Evolutionary conservation across 2,113 vertebrate species (phyloP).

Genomic region (Caretta caretta): DNA sequence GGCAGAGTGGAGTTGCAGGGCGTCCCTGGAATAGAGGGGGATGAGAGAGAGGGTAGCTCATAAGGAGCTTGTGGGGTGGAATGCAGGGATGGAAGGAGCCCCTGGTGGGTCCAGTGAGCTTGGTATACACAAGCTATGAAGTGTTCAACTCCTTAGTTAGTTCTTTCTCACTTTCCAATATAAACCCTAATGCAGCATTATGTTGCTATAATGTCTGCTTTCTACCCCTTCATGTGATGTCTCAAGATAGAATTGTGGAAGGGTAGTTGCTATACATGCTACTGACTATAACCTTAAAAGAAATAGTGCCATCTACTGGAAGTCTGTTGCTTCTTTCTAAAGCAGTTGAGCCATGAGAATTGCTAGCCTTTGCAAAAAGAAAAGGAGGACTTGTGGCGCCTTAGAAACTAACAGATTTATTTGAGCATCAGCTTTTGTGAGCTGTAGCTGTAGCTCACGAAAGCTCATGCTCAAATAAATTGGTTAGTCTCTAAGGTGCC

Average conservation of each 20-base stretch:
- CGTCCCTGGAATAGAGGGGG: background rate
- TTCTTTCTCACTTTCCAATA: background rate
- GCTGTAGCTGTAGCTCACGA: too few relatives aligned
- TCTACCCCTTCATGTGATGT: background rate
- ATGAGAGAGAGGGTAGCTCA: background rate
- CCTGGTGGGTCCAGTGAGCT: too few relatives aligned
- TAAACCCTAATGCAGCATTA: background rate
- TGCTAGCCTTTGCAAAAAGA: background rate
- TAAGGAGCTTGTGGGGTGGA: background rate
- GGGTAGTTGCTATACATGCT: background rate
- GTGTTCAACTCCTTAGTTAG: background rate
- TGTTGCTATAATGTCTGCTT: background rate
- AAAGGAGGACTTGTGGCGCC: too few relatives aligned
- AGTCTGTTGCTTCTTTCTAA: background rate
- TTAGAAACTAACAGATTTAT: too few relatives aligned
- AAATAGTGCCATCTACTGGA: constrained; percentile 56
- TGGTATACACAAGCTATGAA: background rate
- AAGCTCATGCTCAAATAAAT: too few relatives aligned
- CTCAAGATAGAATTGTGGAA: background rate
- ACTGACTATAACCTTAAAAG: background rate
- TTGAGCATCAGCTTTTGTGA: too few relatives aligned
- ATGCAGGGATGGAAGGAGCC: background rate
- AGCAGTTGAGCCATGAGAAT: accelerated
- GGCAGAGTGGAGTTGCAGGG: background rate
- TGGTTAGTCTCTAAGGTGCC: too few relatives aligned